These are phyloP conservation scores for Aphelenchoides avenae DNA, from an alignment of 1,140 invertebrate genomes.

Conservation along the genomic window DNA sequence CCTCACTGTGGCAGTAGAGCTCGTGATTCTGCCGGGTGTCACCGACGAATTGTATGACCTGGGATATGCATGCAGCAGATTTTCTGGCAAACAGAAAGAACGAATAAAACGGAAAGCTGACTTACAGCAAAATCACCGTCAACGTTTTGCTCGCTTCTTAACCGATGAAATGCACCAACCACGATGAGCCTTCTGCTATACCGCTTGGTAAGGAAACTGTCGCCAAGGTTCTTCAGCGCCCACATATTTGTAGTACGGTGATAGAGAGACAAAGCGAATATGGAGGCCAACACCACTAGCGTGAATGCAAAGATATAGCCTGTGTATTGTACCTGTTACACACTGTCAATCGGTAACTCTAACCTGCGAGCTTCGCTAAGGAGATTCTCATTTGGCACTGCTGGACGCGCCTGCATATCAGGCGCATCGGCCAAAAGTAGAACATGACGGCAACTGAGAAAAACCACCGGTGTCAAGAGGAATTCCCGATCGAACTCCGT, in stretches of 20 bases:
- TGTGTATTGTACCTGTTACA: too few species aligned
- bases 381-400: too few species aligned
- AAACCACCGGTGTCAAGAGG: too few species aligned
- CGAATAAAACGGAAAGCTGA: not conserved
- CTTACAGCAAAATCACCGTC: constrained; percentile 49
- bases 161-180: constrained; percentile 51
- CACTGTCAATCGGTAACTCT: too few species aligned
- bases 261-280: constrained; percentile 50
- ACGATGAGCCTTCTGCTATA: constrained; percentile 51
- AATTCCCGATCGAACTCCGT: too few species aligned
- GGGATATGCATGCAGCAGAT: too few species aligned
- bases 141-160: constrained; percentile 50
- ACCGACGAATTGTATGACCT: constrained; percentile 55
- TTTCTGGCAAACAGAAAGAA: too few species aligned
- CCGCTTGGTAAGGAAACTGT: constrained; percentile 46
- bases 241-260: constrained; percentile 58
- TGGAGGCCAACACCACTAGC: constrained; percentile 8
- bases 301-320: too few species aligned
- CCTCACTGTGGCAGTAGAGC: constrained; percentile 42
- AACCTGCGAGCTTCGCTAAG: too few species aligned
- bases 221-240: constrained; percentile 57
- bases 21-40: constrained; percentile 35
- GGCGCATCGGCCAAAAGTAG: too few species aligned
- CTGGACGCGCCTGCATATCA: too few species aligned
- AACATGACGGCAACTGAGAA: too few species aligned